Conservation (phyloP, 2,888 invertebrate species). For the Eupithecia subfuscata region DNA sequence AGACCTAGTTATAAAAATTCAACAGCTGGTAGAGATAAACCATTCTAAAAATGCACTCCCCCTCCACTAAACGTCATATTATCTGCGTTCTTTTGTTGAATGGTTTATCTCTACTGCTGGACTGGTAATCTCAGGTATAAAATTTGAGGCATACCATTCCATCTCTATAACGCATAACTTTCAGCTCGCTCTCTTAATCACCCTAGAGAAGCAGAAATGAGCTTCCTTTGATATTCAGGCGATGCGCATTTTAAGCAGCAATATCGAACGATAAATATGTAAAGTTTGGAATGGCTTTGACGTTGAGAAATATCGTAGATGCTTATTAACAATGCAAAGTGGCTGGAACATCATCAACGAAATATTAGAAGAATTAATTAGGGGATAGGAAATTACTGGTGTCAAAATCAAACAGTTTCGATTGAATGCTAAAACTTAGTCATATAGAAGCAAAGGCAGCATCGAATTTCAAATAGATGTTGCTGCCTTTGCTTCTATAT, state of each 20-base stretch:
- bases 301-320: conserved; percentile 21
- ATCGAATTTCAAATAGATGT: too few relatives aligned
- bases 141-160: not conserved
- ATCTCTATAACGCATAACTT: not conserved
- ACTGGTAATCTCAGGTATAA: not conserved
- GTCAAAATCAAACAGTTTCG: not conserved
- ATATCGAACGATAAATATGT: conserved; percentile 43
- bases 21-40: too few relatives aligned
- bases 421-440: not conserved
- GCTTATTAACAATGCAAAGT: conserved; percentile 22
- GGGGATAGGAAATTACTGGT: not conserved
- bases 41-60: too few relatives aligned
- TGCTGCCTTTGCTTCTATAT: too few relatives aligned
- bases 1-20: too few relatives aligned
- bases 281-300: conserved; percentile 40
- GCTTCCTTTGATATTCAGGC: conserved; percentile 41
- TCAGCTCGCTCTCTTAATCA: conserved; percentile 29
- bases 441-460: too few relatives aligned
- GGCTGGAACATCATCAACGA: not conserved
- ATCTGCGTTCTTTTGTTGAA: too few relatives aligned
- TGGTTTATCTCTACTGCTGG: too few relatives aligned
- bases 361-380: conserved; percentile 2
- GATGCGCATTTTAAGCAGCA: conserved; percentile 47
- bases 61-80: too few relatives aligned
- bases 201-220: conserved; percentile 26